Evolutionary conservation across 2,888 invertebrate species (phyloP), one percentile per base, ranked within the genome.

Genomic region (Spodoptera picta): DNA sequence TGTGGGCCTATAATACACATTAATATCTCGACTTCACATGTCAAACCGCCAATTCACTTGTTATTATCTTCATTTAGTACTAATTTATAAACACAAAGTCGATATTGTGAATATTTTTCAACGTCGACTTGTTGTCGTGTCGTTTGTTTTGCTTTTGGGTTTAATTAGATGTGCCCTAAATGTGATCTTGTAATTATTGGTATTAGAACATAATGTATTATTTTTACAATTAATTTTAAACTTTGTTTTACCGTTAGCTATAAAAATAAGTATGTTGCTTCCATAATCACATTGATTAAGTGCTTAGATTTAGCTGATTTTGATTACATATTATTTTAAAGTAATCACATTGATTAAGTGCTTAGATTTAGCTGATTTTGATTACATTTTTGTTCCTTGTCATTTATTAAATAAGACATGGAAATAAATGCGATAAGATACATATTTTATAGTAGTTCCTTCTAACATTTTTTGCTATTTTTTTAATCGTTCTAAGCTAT

Each of bases 21-120:
- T 91, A 92, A 93, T 94, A 90, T 91, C 70, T 79, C 84, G 86
- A 88, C 90, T 90, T 88, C 89, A 81, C 93, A 89, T 93, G 93
- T 93, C 94, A 94, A 93, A 92, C 92, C 83, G 69, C 83, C 91
- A 90, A 92, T 94, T 88, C 88, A 73, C 86, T 84, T 87, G 86
- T 87, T 88, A 92, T 94, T 93, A 93, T 91, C 92, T 92, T 92
- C 90, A 94, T 93, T 92, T 92, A 90, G 87, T 83, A 83, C 87
- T 88, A 87, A 90, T 92, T 93, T 92, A 92, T 92, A 89, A 90
- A 63, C 75, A 63, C 77, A 81, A 86, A 84, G 83, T 83, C 79
- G 73, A 81, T 83, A 87, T 86, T 74, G 69, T 75, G 80, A 75
- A 73, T 75, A 78, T 81, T 79, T 80, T 79, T 82, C 73, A 77